phyloP scores from a whole-genome alignment of 2,797 vertebrate genomes.

The Silurus aristotelis region DNA sequence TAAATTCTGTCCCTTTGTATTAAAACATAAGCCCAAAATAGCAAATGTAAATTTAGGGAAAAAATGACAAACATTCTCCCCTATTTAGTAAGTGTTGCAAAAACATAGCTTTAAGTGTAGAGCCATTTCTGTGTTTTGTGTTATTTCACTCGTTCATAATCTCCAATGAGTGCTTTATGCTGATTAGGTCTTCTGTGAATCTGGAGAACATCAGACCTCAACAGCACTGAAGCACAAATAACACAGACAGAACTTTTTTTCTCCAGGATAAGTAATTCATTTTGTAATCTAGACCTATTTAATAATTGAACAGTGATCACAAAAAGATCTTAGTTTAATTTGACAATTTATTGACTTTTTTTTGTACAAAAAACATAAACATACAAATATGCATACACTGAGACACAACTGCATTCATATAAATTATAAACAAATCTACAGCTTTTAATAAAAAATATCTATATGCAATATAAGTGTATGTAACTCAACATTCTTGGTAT shows the following conservation, averaged over 20 bases:
- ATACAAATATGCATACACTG: slow-evolving; percentile 84
- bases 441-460: slow-evolving; percentile 78
- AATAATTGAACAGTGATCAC: slow-evolving; percentile 24
- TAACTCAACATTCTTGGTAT: slow-evolving; percentile 87
- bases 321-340: not conserved
- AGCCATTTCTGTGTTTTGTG: not conserved
- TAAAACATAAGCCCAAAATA: too few relatives aligned
- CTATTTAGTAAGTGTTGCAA: not conserved
- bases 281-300: not conserved
- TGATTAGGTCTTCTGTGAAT: not conserved
- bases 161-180: not conserved
- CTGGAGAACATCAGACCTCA: not conserved
- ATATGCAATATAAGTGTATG: slow-evolving; percentile 67
- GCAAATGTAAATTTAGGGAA: too few relatives aligned
- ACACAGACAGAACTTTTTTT: not conserved
- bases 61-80: too few relatives aligned
- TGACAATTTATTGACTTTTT: slow-evolving; percentile 73
- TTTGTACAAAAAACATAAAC: slow-evolving; percentile 70
- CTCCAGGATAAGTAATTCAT: not conserved
- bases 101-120: not conserved
- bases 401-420: slow-evolving; percentile 90
- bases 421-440: slow-evolving; percentile 92
- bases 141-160: not conserved
- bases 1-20: too few relatives aligned
- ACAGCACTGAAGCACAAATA: not conserved